phyloP scores from a whole-genome alignment of 2,113 vertebrate genomes.

The Apeltes quadracus region DNA sequence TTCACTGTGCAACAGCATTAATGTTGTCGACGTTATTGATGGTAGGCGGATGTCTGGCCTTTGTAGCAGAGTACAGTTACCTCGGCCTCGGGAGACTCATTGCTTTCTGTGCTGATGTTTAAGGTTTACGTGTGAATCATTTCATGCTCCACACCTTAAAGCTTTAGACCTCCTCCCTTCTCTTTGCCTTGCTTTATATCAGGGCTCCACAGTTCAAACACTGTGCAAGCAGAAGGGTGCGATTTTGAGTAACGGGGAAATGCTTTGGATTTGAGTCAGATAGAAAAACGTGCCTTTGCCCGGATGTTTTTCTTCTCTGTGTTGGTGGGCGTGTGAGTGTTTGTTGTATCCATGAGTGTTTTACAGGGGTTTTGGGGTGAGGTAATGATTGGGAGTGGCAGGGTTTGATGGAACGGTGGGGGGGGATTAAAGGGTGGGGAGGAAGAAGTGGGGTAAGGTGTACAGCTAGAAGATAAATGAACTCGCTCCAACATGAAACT shows the following conservation, averaged over 20 bases:
- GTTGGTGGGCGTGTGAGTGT: conserved; percentile 38
- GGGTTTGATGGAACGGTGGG: conserved; percentile 49
- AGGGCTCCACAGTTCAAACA: conserved; percentile 5
- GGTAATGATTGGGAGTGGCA: conserved; percentile 45
- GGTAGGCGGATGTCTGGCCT: background rate
- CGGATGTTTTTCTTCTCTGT: conserved; percentile 35
- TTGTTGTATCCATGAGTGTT: conserved; percentile 26
- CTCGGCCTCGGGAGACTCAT: background rate
- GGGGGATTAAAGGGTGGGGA: conserved; percentile 30
- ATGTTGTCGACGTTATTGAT: conserved; percentile 27
- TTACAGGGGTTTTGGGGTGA: conserved; percentile 36
- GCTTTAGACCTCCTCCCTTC: background rate
- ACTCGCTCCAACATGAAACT: background rate
- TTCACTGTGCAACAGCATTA: conserved; percentile 5
- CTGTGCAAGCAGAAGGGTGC: background rate
- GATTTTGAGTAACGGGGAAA: conserved; percentile 26
- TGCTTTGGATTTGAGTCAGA: conserved; percentile 48
- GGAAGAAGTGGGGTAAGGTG: conserved; percentile 39
- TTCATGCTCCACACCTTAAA: conserved; percentile 21
- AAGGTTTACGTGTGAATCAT: conserved; percentile 4
- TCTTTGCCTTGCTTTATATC: conserved; percentile 1
- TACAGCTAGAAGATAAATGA: conserved; percentile 16
- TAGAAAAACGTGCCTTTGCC: conserved; percentile 18
- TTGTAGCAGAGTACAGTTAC: background rate
- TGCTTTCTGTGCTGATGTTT: conserved; percentile 1